These are phyloP conservation scores for Globodera rostochiensis DNA, from an alignment of 1,140 invertebrate genomes.

Conservation along the genomic window DNA sequence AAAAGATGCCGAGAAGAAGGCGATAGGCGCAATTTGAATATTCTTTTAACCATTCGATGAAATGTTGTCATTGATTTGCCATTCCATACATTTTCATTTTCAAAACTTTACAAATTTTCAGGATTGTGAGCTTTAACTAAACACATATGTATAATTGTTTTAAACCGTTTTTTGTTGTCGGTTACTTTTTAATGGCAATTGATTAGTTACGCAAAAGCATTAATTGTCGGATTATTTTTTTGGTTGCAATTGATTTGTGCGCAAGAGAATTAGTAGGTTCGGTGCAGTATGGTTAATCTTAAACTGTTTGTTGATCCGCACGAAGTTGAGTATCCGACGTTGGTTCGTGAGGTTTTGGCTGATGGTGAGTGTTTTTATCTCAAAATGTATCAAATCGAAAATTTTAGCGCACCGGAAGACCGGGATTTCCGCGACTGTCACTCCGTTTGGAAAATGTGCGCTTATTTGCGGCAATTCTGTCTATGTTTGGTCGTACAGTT, in stretches of 20 bases:
- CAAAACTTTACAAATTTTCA: too few species aligned
- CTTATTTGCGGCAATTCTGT: conserved; percentile 34
- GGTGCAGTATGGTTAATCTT: conserved; percentile 4
- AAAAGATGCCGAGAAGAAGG: conserved; percentile 13
- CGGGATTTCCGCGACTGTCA: conserved; percentile 23
- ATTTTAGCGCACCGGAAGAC: conserved; percentile 24
- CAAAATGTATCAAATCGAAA: conserved; percentile 7
- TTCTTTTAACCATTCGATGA: not conserved
- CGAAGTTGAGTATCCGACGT: conserved; percentile 38
- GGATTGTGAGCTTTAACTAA: too few species aligned
- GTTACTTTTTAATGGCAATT: too few species aligned
- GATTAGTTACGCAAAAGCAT: too few species aligned
- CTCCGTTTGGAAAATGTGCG: conserved; percentile 24
- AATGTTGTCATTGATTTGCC: too few species aligned
- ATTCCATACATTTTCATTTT: too few species aligned
- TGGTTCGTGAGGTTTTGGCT: conserved; percentile 32
- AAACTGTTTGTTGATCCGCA: conserved; percentile 36
- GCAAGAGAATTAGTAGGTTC: too few species aligned
- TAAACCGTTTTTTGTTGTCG: too few species aligned
- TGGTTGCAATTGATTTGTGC: too few species aligned
- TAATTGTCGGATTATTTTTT: too few species aligned
- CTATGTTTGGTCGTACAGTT: conserved; percentile 33
- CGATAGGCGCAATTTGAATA: not conserved
- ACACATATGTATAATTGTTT: too few species aligned
- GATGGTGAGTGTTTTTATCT: conserved; percentile 16